Evolutionary conservation across 2,888 invertebrate species (phyloP).

Genomic region (Matsumyia berberina): DNA sequence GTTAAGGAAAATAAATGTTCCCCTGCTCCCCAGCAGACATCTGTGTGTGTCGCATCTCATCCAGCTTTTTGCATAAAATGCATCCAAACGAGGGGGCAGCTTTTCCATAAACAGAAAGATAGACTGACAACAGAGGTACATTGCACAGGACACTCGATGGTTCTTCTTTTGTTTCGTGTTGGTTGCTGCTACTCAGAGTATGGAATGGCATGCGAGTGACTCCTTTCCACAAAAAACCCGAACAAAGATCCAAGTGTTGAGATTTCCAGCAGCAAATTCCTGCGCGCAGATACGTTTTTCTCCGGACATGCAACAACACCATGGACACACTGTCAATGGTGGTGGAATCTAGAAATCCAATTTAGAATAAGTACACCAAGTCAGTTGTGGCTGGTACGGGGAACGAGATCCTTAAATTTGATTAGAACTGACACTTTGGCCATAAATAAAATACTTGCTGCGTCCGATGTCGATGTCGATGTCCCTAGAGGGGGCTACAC

Average conservation of each 20-base stretch:
- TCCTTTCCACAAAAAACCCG: conserved; percentile 49
- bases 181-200: not conserved
- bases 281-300: conserved; percentile 23
- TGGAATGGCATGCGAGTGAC: conserved; percentile 53
- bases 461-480: conserved; percentile 34
- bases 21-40: not conserved
- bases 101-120: conserved; percentile 66
- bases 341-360: conserved; percentile 61
- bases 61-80: conserved; percentile 45
- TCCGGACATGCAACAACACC: not conserved
- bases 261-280: conserved; percentile 55
- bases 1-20: conserved; percentile 53
- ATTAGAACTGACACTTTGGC: conserved; percentile 84
- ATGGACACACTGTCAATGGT: not conserved
- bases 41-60: conserved; percentile 6
- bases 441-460: conserved; percentile 81
- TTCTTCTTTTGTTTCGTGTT: conserved; percentile 13
- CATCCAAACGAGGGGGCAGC: conserved; percentile 15
- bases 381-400: conserved; percentile 17
- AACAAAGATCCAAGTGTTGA: conserved; percentile 65
- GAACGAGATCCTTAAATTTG: conserved; percentile 81
- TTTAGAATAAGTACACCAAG: conserved; percentile 56
- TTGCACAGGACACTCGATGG: conserved; percentile 40
- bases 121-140: conserved; percentile 50
- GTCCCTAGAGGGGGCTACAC: conserved; percentile 62